A percentile compares a stretch with the other conserved stretches of the same genome.
Evolutionary conservation across 2,888 invertebrate species (phyloP).

Genomic region (Odontomyia ornata): DNA sequence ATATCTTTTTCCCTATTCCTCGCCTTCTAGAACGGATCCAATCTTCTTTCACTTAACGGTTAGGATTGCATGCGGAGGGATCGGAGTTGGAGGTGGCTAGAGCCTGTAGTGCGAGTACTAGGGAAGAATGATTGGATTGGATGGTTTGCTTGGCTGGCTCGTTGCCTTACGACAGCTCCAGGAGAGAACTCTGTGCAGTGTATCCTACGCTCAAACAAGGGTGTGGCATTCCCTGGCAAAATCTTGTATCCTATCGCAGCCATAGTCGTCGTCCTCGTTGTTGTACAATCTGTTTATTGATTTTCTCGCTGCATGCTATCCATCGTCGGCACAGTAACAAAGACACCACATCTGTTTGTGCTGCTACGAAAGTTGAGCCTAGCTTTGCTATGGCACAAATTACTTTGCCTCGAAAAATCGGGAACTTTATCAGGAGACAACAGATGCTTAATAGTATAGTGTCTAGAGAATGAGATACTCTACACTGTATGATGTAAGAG

Average conservation of each 20-base stretch:
- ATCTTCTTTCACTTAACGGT: constrained; percentile 34
- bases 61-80: background rate
- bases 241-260: background rate
- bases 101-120: too few species aligned
- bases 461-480: background rate
- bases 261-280: constrained; percentile 1
- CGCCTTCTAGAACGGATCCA: background rate
- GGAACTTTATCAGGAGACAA: background rate
- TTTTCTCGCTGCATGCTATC: constrained; percentile 34
- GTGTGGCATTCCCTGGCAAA: constrained; percentile 47
- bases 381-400: background rate
- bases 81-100: background rate
- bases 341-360: background rate
- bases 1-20: background rate
- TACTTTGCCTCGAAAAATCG: background rate
- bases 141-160: background rate
- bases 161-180: constrained; percentile 22
- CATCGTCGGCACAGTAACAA: background rate
- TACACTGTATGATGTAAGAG: background rate
- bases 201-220: constrained; percentile 56
- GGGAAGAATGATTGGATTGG: background rate
- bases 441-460: background rate
- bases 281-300: constrained; percentile 47
- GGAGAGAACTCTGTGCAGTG: constrained; percentile 52
- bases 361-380: background rate